These are phyloP conservation scores for Bombus affinis DNA, from an alignment of 1,140 invertebrate genomes.

Conservation along the genomic window DNA sequence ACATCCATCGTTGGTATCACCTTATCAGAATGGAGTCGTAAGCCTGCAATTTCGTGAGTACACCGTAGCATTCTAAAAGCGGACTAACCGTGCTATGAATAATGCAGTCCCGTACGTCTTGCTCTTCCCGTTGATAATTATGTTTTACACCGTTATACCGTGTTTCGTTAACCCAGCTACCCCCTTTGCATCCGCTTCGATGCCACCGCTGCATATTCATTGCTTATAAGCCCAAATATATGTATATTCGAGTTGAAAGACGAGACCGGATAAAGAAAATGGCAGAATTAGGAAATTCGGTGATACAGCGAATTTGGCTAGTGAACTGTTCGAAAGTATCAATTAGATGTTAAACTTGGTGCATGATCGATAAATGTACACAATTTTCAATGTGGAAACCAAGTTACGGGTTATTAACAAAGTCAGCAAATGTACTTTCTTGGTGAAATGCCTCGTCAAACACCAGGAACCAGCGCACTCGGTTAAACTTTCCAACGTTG, in stretches of 20 bases:
- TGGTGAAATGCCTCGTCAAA: conserved; percentile 57
- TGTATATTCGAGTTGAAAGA: conserved; percentile 66
- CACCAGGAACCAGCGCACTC: conserved; percentile 43
- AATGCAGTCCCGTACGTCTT: conserved; percentile 78
- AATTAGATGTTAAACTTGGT: conserved; percentile 31
- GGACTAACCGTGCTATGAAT: conserved; percentile 76
- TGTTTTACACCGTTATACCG: conserved; percentile 80
- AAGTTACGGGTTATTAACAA: conserved; percentile 58
- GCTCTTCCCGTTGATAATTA: conserved; percentile 78
- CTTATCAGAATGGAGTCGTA: conserved; percentile 73
- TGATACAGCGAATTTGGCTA: not conserved
- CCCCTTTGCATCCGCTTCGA: conserved; percentile 67
- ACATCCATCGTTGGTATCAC: conserved; percentile 25
- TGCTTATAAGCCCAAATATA: conserved; percentile 73
- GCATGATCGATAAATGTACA: conserved; percentile 37
- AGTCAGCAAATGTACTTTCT: conserved; percentile 59
- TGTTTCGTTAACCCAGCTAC: conserved; percentile 77
- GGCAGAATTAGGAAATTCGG: not conserved
- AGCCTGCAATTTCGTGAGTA: conserved; percentile 71
- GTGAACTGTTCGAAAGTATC: conserved; percentile 9
- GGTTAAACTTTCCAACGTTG: conserved; percentile 51
- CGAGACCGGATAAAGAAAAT: not conserved
- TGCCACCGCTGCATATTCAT: conserved; percentile 77
- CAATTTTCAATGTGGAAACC: conserved; percentile 35
- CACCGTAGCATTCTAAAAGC: conserved; percentile 73